Base-by-base conservation (phyloP, 2,888 invertebrate species). In the Polyommatus icarus region DNA sequence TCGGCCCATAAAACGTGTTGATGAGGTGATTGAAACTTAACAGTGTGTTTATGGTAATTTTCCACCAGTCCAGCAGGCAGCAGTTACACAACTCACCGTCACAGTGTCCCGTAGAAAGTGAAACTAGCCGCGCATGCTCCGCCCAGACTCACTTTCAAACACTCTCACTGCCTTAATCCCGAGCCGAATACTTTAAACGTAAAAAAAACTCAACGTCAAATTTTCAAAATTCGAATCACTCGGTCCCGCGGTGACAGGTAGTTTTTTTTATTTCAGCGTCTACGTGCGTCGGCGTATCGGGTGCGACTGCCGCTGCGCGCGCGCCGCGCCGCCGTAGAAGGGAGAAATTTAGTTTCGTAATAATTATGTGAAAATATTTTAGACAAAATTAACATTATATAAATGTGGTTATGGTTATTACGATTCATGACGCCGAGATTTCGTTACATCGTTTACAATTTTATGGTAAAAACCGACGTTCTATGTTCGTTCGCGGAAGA, bases 51-150 rank as follows among this genome's bases (percentile, higher is more conserved):
- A 73, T 73, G 73, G 40, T 73, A 73, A 73, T 73, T 77, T 76
- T 76, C 36, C 59, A 73, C 46, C 57, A 77, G 54, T 71, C 73
- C 72, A 80, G 80, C 54, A 40, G 50, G 50, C 15, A 15, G 40
- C 61, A 61, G 61, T 61, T 61, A 83, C 82, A 81, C 82, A 82
- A 88, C 92, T 92, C 85, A 93, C 92, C 91, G 87, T 87, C 83
- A 84, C 84, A 85, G 85, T 87, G 89, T 90, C 90, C 90, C 90
- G 88, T 90, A 89, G 93, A 93, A 92, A 92, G 93, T 91, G 92
- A 92, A 93, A 91, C 86, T 87, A 84, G 85, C 85, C 85, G 83
- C 83, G 90, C 92, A 92, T 91, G 83, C 90, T 88, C 86, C 87
- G 87, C 87, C 86, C 87, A 86, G 83, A 84, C 87, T 86, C 89